Evolutionary conservation across 2,113 vertebrate species (phyloP).

Genomic region (Nibea albiflora): DNA sequence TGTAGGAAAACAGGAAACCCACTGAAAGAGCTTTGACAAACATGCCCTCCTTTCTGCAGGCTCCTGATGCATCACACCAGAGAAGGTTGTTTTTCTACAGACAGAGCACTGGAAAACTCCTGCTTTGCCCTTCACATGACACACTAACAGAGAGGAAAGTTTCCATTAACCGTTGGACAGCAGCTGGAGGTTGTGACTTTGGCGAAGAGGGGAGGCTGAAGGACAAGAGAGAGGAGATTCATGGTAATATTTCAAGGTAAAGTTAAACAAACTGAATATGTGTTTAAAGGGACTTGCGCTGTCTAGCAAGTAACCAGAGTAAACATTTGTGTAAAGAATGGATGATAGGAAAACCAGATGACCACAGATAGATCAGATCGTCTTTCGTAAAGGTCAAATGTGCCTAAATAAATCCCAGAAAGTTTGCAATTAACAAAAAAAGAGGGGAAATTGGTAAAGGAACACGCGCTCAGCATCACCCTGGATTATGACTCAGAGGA

Average conservation of each 20-base stretch:
- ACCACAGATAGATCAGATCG: background rate
- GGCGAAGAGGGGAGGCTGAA: constrained; percentile 9
- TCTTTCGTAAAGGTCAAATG: constrained; percentile 12
- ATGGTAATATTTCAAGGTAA: background rate
- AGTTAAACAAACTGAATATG: constrained; percentile 28
- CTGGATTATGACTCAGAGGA: constrained; percentile 13
- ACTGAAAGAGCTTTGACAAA: constrained; percentile 49
- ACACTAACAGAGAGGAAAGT: constrained; percentile 59
- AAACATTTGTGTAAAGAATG: constrained; percentile 18
- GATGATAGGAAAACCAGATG: constrained; percentile 33
- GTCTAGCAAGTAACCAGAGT: constrained; percentile 20
- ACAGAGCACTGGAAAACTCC: constrained; percentile 59
- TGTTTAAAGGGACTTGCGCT: constrained; percentile 1
- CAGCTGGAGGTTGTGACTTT: constrained; percentile 49
- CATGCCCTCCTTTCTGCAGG: constrained; percentile 50
- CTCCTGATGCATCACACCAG: constrained; percentile 43
- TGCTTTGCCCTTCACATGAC: constrained; percentile 62
- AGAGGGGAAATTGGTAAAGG: constrained; percentile 2
- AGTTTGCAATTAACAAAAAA: constrained; percentile 1
- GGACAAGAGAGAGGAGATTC: constrained; percentile 6
- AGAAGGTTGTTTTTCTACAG: constrained; percentile 53
- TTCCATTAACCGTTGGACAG: constrained; percentile 61
- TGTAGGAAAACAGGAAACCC: constrained; percentile 60
- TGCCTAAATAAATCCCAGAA: constrained; percentile 23
- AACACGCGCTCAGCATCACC: background rate